Evolutionary conservation across 1,140 invertebrate species (phyloP).

Genomic region (Lordiphosa clarofinis): DNA sequence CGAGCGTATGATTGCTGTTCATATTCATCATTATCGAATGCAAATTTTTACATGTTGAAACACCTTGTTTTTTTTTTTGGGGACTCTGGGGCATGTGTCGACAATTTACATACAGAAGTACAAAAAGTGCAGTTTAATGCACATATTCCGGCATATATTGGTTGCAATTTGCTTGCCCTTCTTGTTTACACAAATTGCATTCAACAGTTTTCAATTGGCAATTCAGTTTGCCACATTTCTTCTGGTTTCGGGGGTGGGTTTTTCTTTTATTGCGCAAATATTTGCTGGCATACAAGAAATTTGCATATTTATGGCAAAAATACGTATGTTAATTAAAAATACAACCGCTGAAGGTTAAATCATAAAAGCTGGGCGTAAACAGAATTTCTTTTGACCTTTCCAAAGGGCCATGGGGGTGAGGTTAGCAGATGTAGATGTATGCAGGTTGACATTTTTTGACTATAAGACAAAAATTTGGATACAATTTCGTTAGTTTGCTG

Average conservation of each 20-base stretch:
- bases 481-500: too few relatives aligned
- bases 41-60: constrained; percentile 44
- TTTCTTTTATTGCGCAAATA: constrained; percentile 30
- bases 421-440: too few relatives aligned
- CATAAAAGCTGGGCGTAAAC: constrained; percentile 1
- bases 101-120: too few relatives aligned
- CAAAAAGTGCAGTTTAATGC: too few relatives aligned
- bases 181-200: constrained; percentile 13
- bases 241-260: constrained; percentile 1
- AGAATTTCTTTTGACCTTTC: constrained; percentile 1
- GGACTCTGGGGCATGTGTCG: not conserved
- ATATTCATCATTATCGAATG: constrained; percentile 69
- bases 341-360: constrained; percentile 4
- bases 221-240: constrained; percentile 16
- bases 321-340: constrained; percentile 44
- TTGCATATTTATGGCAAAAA: not conserved
- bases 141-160: not conserved
- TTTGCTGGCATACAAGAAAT: constrained; percentile 19
- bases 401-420: too few relatives aligned
- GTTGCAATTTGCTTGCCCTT: not conserved
- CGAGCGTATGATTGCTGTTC: constrained; percentile 72
- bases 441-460: too few relatives aligned
- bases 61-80: constrained; percentile 13
- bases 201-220: constrained; percentile 5
- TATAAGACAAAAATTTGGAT: too few relatives aligned